Base-by-base conservation (phyloP, 2,888 invertebrate species). In the Melinopterus prodromus region DNA sequence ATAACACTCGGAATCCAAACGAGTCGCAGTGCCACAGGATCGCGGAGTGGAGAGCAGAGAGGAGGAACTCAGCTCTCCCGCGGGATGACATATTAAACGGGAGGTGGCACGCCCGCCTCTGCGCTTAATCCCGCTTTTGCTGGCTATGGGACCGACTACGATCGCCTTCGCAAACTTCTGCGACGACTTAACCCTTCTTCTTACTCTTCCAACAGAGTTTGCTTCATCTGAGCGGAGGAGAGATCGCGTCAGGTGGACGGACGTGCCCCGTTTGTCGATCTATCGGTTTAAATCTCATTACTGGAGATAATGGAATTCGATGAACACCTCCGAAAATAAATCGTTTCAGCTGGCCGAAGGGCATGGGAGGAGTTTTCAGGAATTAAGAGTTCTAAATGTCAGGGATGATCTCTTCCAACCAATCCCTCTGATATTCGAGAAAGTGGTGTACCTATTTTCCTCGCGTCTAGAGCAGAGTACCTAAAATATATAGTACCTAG, bases 111-210 rank as follows among this genome's bases (percentile, higher is more conserved):
- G 37, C 71, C 26, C 53, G 71, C 36, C 26, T 35, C 70, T 15
- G 53, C 37, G 37, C 71, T 35, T 38, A 36, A 53, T 78, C 16
- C 69, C 74, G 74, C 36, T 74, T 74, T 74, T 16, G 35, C 36
- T 36, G 74, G 36, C 15, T 26, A 71, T 9, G 9, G 16, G n/a
- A 9, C 71, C 7, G 9, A 7, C 12, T 69, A 53, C 37, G 14
- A 37, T 69, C 70, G 77, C 75, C 16, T 71, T 37, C 78, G 76
- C 74, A 77, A 82, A 81, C 82, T 83, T 83, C 81, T 82, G 3
- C 82, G 81, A 79, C 75, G 75, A 77, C 82, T 80, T 80, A 69
- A 83, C 82, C 82, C 82, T 82, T 83, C 76, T 82, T 82, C 81
- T 82, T 83, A 82, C 79, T 82, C 81, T 82, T 83, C 82, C 79